These are phyloP conservation scores for Sphecodes monilicornis DNA, from an alignment of 2,888 invertebrate genomes.

Conservation along the genomic window DNA sequence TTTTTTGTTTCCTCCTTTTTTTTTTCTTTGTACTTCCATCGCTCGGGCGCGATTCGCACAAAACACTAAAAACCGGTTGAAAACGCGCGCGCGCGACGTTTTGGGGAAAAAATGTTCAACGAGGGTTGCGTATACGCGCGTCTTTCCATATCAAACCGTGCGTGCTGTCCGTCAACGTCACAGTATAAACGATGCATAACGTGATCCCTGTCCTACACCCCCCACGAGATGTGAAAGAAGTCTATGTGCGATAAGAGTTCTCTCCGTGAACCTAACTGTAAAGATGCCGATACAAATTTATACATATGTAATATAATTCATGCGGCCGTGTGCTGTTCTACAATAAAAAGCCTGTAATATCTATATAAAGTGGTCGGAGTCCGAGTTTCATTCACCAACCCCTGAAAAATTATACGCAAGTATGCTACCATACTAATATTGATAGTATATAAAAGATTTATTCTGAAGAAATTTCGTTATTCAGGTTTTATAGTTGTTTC, in stretches of 20 bases:
- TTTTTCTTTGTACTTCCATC: constrained; percentile 8
- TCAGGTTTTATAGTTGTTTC: no score
- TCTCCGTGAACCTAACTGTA: constrained; percentile 72
- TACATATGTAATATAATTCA: constrained; percentile 83
- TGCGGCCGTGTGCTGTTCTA: constrained; percentile 76
- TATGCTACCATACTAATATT: no score
- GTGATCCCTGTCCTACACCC: constrained; percentile 20
- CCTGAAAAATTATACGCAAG: background rate
- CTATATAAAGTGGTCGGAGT: constrained; percentile 51
- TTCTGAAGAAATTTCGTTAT: background rate
- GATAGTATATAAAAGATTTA: background rate
- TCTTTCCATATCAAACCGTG: constrained; percentile 46
- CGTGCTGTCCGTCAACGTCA: constrained; percentile 46
- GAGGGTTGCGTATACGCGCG: background rate
- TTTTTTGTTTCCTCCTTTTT: constrained; percentile 15
- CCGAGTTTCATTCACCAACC: background rate
- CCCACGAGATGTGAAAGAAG: constrained; percentile 40
- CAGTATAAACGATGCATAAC: constrained; percentile 36
- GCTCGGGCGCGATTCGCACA: constrained; percentile 47
- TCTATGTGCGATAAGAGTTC: constrained; percentile 69
- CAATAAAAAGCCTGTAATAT: constrained; percentile 80
- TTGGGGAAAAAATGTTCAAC: background rate
- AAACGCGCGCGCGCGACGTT: background rate
- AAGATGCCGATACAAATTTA: constrained; percentile 81
- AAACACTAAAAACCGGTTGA: constrained; percentile 11